These are phyloP conservation scores for Tholera decimalis DNA, from an alignment of 2,888 invertebrate species.

Conservation along the genomic window DNA sequence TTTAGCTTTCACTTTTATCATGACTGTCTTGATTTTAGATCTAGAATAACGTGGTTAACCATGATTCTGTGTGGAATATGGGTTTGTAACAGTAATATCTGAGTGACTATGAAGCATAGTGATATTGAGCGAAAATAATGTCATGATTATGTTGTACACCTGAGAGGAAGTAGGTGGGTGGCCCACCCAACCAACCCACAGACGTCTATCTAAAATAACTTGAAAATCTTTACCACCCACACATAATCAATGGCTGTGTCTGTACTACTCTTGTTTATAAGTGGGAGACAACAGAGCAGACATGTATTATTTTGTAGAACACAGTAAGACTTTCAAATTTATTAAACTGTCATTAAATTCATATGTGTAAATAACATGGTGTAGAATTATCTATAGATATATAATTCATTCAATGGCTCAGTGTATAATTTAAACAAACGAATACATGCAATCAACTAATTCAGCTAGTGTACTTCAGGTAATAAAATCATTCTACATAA, in stretches of 20 bases:
- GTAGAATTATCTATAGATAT: not conserved
- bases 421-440: constrained; percentile 14
- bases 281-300: constrained; percentile 38
- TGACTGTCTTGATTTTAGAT: constrained; percentile 60
- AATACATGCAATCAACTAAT: not conserved
- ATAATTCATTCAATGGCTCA: not conserved
- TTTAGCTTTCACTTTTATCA: constrained; percentile 76
- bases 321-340: constrained; percentile 46
- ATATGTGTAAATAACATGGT: not conserved
- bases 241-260: constrained; percentile 68
- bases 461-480: not conserved
- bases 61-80: constrained; percentile 19
- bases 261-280: constrained; percentile 27
- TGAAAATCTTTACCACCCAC: constrained; percentile 68
- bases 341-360: not conserved
- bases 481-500: not conserved
- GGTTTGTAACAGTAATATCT: constrained; percentile 13
- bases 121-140: constrained; percentile 16
- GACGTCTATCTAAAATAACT: constrained; percentile 58
- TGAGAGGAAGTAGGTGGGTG: constrained; percentile 56
- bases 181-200: constrained; percentile 58
- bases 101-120: constrained; percentile 26
- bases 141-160: constrained; percentile 44
- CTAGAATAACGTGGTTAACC: constrained; percentile 26
- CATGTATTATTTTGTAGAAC: constrained; percentile 52